Conservation (phyloP, 2,888 invertebrate species). For the Emmelina monodactyla region DNA sequence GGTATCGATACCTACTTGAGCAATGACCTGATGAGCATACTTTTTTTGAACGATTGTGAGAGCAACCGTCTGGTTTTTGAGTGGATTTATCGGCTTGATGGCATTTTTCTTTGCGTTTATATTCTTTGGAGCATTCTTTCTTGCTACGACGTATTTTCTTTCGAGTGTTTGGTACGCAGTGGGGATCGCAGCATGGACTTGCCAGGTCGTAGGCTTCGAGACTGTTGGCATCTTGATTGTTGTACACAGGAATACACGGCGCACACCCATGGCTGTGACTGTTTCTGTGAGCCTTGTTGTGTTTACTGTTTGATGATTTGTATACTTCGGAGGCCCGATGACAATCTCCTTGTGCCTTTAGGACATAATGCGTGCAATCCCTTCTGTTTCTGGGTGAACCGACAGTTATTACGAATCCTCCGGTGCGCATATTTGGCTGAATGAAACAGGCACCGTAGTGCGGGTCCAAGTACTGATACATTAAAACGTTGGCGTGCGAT, state of each 20-base stretch:
- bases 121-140: conserved; percentile 70
- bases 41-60: conserved; percentile 55
- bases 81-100: conserved; percentile 60
- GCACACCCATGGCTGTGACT: conserved; percentile 70
- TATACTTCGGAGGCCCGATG: conserved; percentile 39
- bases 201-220: conserved; percentile 87
- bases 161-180: conserved; percentile 77
- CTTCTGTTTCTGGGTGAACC: conserved; percentile 72
- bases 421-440: conserved; percentile 70
- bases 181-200: conserved; percentile 86
- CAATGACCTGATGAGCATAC: conserved; percentile 43
- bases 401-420: conserved; percentile 76
- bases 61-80: conserved; percentile 48
- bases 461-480: conserved; percentile 76
- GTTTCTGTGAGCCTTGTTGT: conserved; percentile 37
- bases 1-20: conserved; percentile 64
- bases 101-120: conserved; percentile 66
- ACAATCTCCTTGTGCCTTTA: conserved; percentile 50
- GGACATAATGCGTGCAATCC: conserved; percentile 75
- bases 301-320: conserved; percentile 36
- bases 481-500: conserved; percentile 56
- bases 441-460: conserved; percentile 74
- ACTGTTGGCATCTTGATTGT: conserved; percentile 76
- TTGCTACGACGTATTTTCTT: conserved; percentile 60
- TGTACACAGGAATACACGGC: conserved; percentile 72